Evolutionary conservation across 2,888 invertebrate genomes (phyloP).

Genomic region (Pterostichus madidus): DNA sequence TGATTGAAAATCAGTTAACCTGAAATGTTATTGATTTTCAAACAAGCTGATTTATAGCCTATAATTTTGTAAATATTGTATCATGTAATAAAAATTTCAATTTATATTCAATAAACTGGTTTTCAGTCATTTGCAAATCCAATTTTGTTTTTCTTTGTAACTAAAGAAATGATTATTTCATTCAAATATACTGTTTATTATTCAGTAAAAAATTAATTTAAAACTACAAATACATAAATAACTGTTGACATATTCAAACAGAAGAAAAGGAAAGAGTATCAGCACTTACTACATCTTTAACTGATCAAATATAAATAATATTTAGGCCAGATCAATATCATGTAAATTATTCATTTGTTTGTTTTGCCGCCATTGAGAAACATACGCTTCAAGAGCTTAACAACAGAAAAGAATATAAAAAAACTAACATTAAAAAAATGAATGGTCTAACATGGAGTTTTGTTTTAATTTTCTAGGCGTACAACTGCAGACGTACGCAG

Average conservation of each 20-base stretch:
- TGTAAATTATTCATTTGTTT: conserved; percentile 53
- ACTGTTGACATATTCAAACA: conserved; percentile 13
- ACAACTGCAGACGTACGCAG: conserved; percentile 2
- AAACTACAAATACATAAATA: conserved; percentile 16
- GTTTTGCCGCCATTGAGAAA: conserved; percentile 31
- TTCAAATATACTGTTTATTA: not conserved
- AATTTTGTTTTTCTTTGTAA: not conserved
- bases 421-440: conserved; percentile 14
- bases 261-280: conserved; percentile 13
- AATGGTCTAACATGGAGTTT: conserved; percentile 37
- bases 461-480: conserved; percentile 34
- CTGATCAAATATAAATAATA: conserved; percentile 36
- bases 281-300: conserved; percentile 5
- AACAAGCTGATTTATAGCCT: not conserved
- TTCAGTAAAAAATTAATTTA: conserved; percentile 14
- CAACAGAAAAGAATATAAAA: conserved; percentile 10
- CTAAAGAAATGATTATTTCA: not conserved
- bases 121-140: too few species aligned
- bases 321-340: conserved; percentile 36
- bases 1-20: not conserved
- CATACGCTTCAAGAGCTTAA: not conserved
- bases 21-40: conserved; percentile 28
- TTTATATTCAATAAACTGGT: conserved; percentile 33
- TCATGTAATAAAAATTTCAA: not conserved
- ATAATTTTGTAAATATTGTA: not conserved